Base-by-base conservation (phyloP, 2,797 vertebrate genomes). In the Hapalemur alaotrensis region DNA sequence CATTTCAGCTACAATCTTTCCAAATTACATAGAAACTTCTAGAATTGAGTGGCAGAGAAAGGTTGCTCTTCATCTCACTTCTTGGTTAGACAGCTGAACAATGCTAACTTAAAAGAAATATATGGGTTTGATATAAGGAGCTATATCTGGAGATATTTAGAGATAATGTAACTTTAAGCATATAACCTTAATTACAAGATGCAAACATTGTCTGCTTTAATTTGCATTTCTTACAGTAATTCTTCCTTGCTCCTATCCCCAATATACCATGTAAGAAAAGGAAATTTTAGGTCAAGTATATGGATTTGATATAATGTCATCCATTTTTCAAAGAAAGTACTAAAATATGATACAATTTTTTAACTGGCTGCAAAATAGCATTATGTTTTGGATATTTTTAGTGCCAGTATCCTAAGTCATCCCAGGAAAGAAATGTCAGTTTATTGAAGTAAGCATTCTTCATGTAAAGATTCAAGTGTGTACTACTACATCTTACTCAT, bases 281-380 rank as follows among this genome's bases (percentile, higher is more conserved):
- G 22, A 70, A 75, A 69, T 63, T 65, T 63, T 11, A 17, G 11
- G 7, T 46, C 7, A 80, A 67, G 5, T 79, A 54, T 32, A 17
- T 90, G 18, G 13, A 32, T 63, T n/a, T 50, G 28, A 35, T 86
- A 54, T 82, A 76, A 75, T 86, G 94, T 89, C 25, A 81, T 67
- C 38, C 73, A 23, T 76, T 97, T 91, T 76, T 94, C n/a, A 75
- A 93, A 78, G 32, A 91, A 87, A 84, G 8, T 93, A 78, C 11
- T 5, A 83, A 96, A 67, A 67, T 50, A n/a, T 43, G 18, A 85
- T 57, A 59, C 5, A 69, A 61, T 59, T 54, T 57, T 70, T 5
- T 65, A 84, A 93, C 61, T 76, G 28, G 35, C 12, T 82, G 28
- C 48, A 85, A 92, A 93, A 38, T 75, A 54, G 0, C 63, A 89